These are phyloP conservation scores for Pseudanteris insignis DNA, from an alignment of 2,888 invertebrate species.

Conservation along the genomic window DNA sequence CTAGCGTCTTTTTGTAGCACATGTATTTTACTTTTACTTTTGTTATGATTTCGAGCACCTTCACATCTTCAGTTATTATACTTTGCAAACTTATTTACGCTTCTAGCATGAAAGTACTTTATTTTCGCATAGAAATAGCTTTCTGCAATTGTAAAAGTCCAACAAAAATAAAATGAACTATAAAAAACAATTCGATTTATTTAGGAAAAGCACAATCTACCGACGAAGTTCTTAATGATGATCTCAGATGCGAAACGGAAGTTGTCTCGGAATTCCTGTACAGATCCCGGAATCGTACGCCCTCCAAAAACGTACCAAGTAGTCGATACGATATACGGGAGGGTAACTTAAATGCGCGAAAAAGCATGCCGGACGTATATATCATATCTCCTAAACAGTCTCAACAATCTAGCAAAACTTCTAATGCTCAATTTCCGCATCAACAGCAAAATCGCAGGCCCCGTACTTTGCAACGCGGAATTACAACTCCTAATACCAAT, in stretches of 20 bases:
- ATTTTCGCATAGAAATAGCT: not conserved
- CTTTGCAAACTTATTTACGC: no score
- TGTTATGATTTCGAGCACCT: not conserved
- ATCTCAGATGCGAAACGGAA: conserved; percentile 69
- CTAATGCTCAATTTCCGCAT: conserved; percentile 46
- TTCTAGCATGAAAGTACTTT: no score
- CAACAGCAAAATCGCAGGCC: conserved; percentile 61
- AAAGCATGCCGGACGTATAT: conserved; percentile 53
- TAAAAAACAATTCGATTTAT: conserved; percentile 14
- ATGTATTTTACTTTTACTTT: not conserved
- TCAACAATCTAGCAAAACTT: conserved; percentile 46
- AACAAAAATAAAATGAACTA: conserved; percentile 9
- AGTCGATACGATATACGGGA: conserved; percentile 62
- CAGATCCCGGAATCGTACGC: conserved; percentile 68
- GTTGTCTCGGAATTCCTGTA: conserved; percentile 70
- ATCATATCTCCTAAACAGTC: conserved; percentile 60
- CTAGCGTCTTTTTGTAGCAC: not conserved
- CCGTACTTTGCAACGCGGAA: conserved; percentile 67
- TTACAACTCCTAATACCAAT: conserved; percentile 66
- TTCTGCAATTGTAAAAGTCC: not conserved
- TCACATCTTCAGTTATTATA: not conserved
- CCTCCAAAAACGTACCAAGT: conserved; percentile 68
- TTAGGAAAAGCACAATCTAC: conserved; percentile 63
- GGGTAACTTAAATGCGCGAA: conserved; percentile 52
- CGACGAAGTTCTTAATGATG: conserved; percentile 65